Percentiles rank a stretch among this genome's conserved stretches.
phyloP scores from a whole-genome alignment of 2,888 invertebrate species.

The Drosophila neoperkinsi region DNA sequence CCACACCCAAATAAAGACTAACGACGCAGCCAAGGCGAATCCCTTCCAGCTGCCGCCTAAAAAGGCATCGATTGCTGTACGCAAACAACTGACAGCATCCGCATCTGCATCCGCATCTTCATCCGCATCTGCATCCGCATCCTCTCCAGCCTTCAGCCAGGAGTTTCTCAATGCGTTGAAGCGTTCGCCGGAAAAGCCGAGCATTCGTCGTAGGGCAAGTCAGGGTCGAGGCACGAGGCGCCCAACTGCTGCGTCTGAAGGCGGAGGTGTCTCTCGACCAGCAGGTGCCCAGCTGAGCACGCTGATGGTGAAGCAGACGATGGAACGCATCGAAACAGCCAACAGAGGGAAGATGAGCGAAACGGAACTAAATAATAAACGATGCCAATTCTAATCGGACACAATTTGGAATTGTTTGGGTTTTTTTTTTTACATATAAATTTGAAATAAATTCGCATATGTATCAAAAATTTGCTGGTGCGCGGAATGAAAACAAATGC shows the following conservation, averaged over 20 bases:
- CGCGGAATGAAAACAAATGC: constrained; percentile 32
- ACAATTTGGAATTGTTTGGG: constrained; percentile 10
- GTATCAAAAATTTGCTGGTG: constrained; percentile 4
- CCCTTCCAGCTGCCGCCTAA: constrained; percentile 3
- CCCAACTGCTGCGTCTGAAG: not conserved
- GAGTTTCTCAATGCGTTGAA: constrained; percentile 25
- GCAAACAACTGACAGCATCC: not conserved
- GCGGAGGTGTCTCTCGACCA: not conserved
- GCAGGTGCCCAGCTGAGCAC: not conserved
- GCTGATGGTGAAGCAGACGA: constrained; percentile 6
- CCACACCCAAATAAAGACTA: not conserved
- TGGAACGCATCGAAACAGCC: constrained; percentile 18
- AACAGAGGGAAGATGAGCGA: not conserved
- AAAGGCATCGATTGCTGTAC: constrained; percentile 12
- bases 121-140: not conserved
- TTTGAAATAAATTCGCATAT: constrained; percentile 16
- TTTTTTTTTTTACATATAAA: constrained; percentile 1
- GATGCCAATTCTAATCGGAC: constrained; percentile 8
- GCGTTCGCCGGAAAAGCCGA: not conserved
- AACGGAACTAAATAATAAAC: constrained; percentile 7
- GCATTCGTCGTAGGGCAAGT: not conserved
- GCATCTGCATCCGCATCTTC: too few relatives aligned
- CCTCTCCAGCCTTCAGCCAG: not conserved
- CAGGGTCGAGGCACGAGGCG: not conserved
- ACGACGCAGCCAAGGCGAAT: constrained; percentile 3